Evolutionary conservation across 1,140 invertebrate species (phyloP), one percentile per base, ranked within the genome.

Genomic region (Scaptomyza graminum): DNA sequence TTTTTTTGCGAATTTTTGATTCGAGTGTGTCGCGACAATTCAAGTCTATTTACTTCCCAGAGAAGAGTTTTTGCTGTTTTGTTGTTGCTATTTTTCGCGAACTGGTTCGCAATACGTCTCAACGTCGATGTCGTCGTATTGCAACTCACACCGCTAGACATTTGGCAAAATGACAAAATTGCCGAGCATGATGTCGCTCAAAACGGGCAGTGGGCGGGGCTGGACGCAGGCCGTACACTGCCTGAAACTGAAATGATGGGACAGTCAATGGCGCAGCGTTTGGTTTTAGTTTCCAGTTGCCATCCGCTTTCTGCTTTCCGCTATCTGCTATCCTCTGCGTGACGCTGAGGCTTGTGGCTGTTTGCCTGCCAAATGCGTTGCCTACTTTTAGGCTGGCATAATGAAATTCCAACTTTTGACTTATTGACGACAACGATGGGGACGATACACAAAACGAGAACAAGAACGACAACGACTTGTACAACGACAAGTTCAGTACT

Each of bases 401-500:
- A 90, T 90, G 88, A 90, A 90, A 90, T 90, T 90, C 89, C 84
- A 90, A 90, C 89, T 87, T 90, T 82, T 90, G 89, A 90, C 89
- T 90, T 90, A 90, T 90, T 90, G 89, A 90, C 90, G 89, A 88
- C 79, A 73, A 44, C 70, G 59, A 72, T 55, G 52, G 63, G 70
- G 63, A 69, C 54, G 49, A 75, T 31, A 31, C 28, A 31, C 73
- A 47, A 61, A 52, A 59, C 47, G 55, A 37, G 39, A 43, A 44
- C 25, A 31, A 31, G n/a, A n/a, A 37, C n/a, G 28, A 61, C 18
- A 1, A 54, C 51, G 22, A 41, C 12, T 13, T 56, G 43, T 16
- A 59, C 72, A 55, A 67, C 39, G 78, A 50, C 61, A 62, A 56
- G 49, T 28, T 31, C 67, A 50, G 15, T 43, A 52, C 15, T 22